Percentiles rank a stretch among this genome's conserved stretches.
Conservation (phyloP, 2,888 invertebrate genomes). For the Aromia moschata region DNA sequence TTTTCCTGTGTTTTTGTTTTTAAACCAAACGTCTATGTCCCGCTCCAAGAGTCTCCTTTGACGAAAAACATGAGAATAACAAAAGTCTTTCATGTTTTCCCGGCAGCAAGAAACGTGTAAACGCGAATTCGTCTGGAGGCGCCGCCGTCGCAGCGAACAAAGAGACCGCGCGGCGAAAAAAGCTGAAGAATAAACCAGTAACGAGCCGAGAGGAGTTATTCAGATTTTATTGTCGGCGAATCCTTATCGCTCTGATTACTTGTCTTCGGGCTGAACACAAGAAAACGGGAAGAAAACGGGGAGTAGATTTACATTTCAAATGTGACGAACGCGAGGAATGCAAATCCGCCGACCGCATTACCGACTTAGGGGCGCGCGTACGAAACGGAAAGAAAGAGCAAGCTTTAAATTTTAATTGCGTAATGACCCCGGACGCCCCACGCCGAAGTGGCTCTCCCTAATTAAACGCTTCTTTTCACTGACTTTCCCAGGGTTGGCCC, state of each 20-base stretch:
- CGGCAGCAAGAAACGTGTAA: no score
- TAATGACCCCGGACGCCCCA: conserved; percentile 9
- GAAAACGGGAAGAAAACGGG: conserved; percentile 31
- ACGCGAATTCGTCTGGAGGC: no score
- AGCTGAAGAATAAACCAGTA: conserved; percentile 2
- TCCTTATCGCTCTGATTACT: conserved; percentile 38
- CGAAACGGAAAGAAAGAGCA: conserved; percentile 2
- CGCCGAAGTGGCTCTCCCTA: background rate
- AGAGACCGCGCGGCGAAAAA: no score
- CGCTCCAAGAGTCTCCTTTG: no score
- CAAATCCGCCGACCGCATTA: conserved; percentile 30
- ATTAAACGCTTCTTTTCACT: background rate
- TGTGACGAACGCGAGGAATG: conserved; percentile 38
- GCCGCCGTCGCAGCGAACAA: background rate
- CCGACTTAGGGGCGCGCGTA: conserved; percentile 6
- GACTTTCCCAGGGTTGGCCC: no score
- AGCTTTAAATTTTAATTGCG: conserved; percentile 20
- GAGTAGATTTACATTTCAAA: conserved; percentile 42
- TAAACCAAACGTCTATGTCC: no score
- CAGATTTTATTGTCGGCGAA: conserved; percentile 31
- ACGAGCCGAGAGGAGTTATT: conserved; percentile 16
- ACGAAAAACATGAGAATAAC: no score
- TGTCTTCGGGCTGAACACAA: conserved; percentile 23
- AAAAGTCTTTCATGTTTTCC: no score
- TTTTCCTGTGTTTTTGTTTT: no score